Evolutionary conservation across 2,888 invertebrate genomes (phyloP).

Genomic region (Pachycephus smyrnensis): DNA sequence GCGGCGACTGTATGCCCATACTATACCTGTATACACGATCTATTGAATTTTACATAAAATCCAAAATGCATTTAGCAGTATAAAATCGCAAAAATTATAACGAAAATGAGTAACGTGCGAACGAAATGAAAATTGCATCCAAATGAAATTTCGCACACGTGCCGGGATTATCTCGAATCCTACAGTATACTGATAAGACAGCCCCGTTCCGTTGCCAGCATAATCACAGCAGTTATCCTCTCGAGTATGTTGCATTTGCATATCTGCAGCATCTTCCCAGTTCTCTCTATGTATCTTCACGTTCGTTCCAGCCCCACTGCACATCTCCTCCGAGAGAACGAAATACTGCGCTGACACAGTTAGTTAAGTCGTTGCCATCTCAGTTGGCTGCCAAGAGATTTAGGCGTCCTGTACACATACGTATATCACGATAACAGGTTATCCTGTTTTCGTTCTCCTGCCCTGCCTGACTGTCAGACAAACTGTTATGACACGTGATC

Average conservation of each 20-base stretch:
- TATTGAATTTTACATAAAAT: too few relatives aligned
- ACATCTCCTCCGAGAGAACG: background rate
- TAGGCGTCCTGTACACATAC: background rate
- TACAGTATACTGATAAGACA: background rate
- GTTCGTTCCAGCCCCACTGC: background rate
- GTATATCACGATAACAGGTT: background rate
- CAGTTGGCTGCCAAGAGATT: background rate
- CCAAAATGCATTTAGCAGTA: too few relatives aligned
- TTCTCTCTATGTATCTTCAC: slow-evolving; percentile 9
- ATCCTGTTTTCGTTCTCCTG: background rate
- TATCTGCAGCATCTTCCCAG: slow-evolving; percentile 37
- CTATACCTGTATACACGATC: too few relatives aligned
- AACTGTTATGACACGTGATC: background rate
- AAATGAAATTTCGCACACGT: background rate
- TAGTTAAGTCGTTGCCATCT: slow-evolving; percentile 20
- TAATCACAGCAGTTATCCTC: slow-evolving; percentile 30
- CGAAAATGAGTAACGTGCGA: too few relatives aligned
- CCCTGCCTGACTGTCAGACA: background rate
- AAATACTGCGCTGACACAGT: slow-evolving; percentile 19
- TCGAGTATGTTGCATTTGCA: slow-evolving; percentile 37
- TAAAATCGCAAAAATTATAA: background rate
- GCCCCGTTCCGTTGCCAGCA: slow-evolving; percentile 25
- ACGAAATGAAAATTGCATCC: background rate
- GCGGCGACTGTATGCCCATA: too few relatives aligned
- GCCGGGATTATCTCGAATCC: background rate